A percentile compares a stretch with the other conserved stretches of the same genome.
Evolutionary conservation across 2,888 invertebrate species (phyloP).

Genomic region (Heliothis peltigera): DNA sequence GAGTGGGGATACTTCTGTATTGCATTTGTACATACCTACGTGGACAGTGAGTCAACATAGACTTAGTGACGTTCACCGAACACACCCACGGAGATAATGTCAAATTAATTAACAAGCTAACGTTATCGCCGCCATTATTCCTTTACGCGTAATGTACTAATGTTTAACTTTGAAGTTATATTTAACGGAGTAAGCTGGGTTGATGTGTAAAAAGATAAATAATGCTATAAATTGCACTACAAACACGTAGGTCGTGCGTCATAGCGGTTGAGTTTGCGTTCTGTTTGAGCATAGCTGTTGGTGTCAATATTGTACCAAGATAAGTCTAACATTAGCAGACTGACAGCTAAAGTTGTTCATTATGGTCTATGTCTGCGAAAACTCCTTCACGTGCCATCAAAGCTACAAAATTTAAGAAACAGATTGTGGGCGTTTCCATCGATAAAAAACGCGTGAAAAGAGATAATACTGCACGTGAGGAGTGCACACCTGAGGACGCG

Average conservation of each 20-base stretch:
- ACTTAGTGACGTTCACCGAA: constrained; percentile 69
- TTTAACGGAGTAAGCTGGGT: constrained; percentile 27
- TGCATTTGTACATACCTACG: constrained; percentile 21
- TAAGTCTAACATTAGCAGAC: constrained; percentile 26
- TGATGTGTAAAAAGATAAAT: constrained; percentile 49
- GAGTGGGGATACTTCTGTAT: constrained; percentile 27
- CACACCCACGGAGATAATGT: constrained; percentile 78
- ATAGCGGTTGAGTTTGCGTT: constrained; percentile 34
- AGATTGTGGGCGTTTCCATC: neutral
- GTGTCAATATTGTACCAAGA: constrained; percentile 53
- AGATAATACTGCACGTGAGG: constrained; percentile 1
- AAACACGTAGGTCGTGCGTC: constrained; percentile 53
- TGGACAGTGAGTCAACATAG: constrained; percentile 51
- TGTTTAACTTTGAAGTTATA: constrained; percentile 40
- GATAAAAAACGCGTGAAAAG: constrained; percentile 1
- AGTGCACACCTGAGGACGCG: neutral
- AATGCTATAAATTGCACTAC: constrained; percentile 43
- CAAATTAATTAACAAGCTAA: constrained; percentile 64
- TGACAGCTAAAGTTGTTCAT: constrained; percentile 4
- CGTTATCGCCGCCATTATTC: constrained; percentile 57
- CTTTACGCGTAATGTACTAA: constrained; percentile 32
- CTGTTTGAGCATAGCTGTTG: constrained; percentile 10
- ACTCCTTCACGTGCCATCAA: neutral
- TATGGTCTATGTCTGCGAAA: neutral
- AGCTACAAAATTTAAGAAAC: neutral